Conservation (phyloP, 2,888 invertebrate genomes). For the Thalpophila matura region DNA sequence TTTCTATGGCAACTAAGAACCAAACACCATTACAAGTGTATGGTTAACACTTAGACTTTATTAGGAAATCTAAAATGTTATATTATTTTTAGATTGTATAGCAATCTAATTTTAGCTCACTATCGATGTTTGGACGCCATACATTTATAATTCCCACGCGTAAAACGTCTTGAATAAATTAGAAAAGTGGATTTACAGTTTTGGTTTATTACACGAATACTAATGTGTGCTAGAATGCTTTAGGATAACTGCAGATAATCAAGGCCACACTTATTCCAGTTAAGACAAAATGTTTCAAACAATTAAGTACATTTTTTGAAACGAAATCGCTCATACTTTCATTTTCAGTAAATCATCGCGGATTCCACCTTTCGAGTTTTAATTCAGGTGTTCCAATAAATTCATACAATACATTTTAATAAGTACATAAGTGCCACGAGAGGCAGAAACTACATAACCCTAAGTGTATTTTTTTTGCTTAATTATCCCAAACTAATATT, state of each 20-base stretch:
- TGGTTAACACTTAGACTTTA: conserved; percentile 18
- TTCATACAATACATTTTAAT: too few relatives aligned
- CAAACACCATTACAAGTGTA: conserved; percentile 51
- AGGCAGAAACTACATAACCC: too few relatives aligned
- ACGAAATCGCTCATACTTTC: too few relatives aligned
- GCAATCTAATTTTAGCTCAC: conserved; percentile 13
- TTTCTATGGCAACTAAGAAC: conserved; percentile 63
- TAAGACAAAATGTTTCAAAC: conserved; percentile 5
- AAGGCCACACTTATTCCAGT: conserved; percentile 18
- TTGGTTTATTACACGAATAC: conserved; percentile 13
- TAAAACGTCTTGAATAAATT: conserved; percentile 34
- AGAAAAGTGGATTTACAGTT: conserved; percentile 32
- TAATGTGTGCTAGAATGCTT: conserved; percentile 8
- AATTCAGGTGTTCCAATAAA: too few relatives aligned
- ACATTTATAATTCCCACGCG: conserved; percentile 26
- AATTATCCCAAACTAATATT: too few relatives aligned
- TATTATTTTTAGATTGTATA: conserved; percentile 25
- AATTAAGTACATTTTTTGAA: too few relatives aligned
- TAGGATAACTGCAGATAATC: conserved; percentile 12
- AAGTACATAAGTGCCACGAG: too few relatives aligned
- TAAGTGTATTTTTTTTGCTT: too few relatives aligned
- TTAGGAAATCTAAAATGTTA: conserved; percentile 25
- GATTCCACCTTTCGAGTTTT: not conserved
- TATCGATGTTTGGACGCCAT: conserved; percentile 24
- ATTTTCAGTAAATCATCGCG: not conserved